These are phyloP conservation scores for Xenopus tropicalis DNA, from an alignment of 2,113 vertebrate genomes.

Conservation along the genomic window DNA sequence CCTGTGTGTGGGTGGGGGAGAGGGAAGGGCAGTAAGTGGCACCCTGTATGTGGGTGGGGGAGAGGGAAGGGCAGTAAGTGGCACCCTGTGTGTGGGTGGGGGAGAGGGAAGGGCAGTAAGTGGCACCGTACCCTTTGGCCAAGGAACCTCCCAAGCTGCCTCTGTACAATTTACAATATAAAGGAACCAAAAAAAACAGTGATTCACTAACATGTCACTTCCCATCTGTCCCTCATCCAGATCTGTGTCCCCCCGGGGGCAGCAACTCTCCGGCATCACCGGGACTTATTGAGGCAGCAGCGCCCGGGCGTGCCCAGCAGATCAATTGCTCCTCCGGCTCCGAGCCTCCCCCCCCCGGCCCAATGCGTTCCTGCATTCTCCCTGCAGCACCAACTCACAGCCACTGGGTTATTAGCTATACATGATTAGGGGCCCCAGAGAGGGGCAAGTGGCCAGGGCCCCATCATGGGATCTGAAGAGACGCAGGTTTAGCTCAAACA, in stretches of 20 bases:
- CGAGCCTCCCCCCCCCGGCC: neutral
- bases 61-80: too few relatives aligned
- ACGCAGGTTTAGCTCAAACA: too few relatives aligned
- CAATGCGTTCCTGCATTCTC: too few relatives aligned
- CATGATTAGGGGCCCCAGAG: too few relatives aligned
- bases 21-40: too few relatives aligned
- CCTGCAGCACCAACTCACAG: too few relatives aligned
- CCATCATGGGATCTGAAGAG: too few relatives aligned
- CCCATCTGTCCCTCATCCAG: slow-evolving; percentile 25
- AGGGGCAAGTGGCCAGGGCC: too few relatives aligned
- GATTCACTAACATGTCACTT: slow-evolving; percentile 14
- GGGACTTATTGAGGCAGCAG: neutral
- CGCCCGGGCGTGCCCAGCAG: neutral
- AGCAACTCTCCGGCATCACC: neutral
- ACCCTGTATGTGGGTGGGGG: too few relatives aligned
- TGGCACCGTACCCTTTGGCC: neutral
- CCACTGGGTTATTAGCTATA: too few relatives aligned
- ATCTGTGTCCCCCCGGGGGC: slow-evolving; percentile 2
- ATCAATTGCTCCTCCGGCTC: neutral
- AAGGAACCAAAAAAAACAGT: neutral
- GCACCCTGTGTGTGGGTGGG: neutral
- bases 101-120: slow-evolving; percentile 15
- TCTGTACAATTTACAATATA: neutral
- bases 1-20: too few relatives aligned
- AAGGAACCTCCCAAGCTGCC: neutral